A percentile compares a stretch with the other conserved stretches of the same genome.
Conservation (phyloP, 2,888 invertebrate species). For the Malachius bipustulatus region DNA sequence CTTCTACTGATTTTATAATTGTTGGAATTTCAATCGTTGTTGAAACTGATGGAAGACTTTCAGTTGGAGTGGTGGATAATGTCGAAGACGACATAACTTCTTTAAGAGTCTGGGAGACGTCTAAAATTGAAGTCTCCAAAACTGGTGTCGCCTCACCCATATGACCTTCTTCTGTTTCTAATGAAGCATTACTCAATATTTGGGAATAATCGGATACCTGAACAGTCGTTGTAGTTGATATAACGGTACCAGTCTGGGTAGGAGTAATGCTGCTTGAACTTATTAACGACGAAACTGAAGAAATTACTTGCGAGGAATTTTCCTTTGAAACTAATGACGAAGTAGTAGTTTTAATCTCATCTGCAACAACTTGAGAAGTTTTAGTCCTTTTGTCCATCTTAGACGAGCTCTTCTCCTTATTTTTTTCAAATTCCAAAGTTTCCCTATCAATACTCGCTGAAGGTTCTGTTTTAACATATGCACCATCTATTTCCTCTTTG, state of each 20-base stretch:
- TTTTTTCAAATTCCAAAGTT: constrained; percentile 30
- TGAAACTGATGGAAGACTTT: too few species aligned
- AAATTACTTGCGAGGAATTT: background rate
- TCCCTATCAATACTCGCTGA: constrained; percentile 23
- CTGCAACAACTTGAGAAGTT: background rate
- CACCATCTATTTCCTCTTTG: constrained; percentile 25
- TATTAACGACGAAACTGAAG: background rate
- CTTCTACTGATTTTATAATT: too few species aligned
- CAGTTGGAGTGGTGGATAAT: constrained; percentile 34
- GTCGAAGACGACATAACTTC: constrained; percentile 21
- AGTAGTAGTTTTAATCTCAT: too few species aligned
- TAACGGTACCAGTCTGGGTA: background rate
- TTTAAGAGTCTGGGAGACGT: constrained; percentile 28
- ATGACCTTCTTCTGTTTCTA: constrained; percentile 9
- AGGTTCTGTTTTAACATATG: constrained; percentile 29
- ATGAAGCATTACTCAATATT: background rate
- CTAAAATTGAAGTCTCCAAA: constrained; percentile 37
- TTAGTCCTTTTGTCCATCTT: constrained; percentile 30
- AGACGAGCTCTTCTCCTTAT: constrained; percentile 32
- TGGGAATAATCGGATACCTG: background rate
- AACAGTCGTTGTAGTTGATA: background rate
- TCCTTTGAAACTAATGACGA: background rate
- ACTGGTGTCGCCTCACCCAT: constrained; percentile 27
- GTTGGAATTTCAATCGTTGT: too few species aligned
- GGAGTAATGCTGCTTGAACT: background rate